phyloP scores from a whole-genome alignment of 2,797 vertebrate species.

The Leuciscus waleckii region DNA sequence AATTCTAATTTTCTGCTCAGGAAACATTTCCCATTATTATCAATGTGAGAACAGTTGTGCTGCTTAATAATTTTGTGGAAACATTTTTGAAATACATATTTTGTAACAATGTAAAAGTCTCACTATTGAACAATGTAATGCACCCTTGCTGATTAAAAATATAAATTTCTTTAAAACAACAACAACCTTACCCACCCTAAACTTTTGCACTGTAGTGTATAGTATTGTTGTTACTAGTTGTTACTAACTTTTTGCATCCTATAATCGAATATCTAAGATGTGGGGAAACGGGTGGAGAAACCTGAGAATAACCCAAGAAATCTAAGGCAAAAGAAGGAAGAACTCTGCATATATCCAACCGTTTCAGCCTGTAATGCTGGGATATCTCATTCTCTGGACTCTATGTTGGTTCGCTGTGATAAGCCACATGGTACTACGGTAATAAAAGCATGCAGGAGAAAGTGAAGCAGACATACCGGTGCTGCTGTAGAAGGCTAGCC shows the following conservation, averaged over 20 bases:
- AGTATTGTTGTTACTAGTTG: too few species aligned
- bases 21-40: background rate
- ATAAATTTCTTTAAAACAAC: background rate
- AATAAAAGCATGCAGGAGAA: background rate
- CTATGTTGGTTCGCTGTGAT: background rate
- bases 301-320: conserved; percentile 32
- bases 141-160: background rate
- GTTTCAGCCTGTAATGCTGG: background rate
- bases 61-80: background rate
- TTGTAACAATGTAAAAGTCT: background rate
- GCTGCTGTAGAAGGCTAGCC: conserved; percentile 93
- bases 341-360: too few species aligned
- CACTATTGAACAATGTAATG: background rate
- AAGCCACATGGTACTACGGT: background rate
- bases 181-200: background rate
- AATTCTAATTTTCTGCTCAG: background rate
- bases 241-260: too few species aligned
- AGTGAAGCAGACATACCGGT: conserved; percentile 81
- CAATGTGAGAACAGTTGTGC: background rate
- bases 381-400: background rate
- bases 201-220: background rate
- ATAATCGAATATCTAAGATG: background rate
- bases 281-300: background rate
- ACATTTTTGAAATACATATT: background rate
- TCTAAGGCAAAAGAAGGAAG: conserved; percentile 13